Conservation (phyloP, 2,113 vertebrate species). For the Lophura nycthemera region DNA sequence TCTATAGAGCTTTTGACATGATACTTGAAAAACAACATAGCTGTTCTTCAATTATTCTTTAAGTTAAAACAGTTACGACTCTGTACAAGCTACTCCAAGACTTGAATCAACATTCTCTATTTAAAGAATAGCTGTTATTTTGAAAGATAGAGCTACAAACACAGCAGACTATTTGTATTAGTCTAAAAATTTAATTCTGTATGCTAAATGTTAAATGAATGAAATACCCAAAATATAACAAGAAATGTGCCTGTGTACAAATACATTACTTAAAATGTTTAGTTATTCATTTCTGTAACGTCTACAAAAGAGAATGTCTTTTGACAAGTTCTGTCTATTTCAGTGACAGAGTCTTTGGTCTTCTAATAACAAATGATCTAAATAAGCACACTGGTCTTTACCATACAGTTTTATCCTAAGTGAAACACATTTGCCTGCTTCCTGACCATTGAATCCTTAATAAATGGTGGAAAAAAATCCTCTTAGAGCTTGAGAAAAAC, state of each 20-base stretch:
- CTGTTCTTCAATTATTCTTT: background rate
- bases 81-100: background rate
- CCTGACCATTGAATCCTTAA: background rate
- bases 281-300: background rate
- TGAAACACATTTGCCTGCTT: background rate
- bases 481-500: background rate
- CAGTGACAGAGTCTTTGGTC: background rate
- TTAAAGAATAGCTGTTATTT: background rate
- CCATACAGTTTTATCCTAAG: background rate
- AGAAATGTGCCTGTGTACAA: background rate
- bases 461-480: background rate
- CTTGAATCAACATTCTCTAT: background rate
- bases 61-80: background rate
- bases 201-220: background rate
- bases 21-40: background rate
- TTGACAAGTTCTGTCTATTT: background rate
- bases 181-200: background rate
- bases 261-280: background rate
- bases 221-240: background rate
- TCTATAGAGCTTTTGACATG: background rate
- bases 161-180: background rate
- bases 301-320: background rate
- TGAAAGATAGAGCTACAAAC: background rate
- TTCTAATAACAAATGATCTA: background rate
- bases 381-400: background rate